Base-by-base conservation (phyloP, 92 coral and sea anemone species). In the Epizoanthus fatuus region DNA sequence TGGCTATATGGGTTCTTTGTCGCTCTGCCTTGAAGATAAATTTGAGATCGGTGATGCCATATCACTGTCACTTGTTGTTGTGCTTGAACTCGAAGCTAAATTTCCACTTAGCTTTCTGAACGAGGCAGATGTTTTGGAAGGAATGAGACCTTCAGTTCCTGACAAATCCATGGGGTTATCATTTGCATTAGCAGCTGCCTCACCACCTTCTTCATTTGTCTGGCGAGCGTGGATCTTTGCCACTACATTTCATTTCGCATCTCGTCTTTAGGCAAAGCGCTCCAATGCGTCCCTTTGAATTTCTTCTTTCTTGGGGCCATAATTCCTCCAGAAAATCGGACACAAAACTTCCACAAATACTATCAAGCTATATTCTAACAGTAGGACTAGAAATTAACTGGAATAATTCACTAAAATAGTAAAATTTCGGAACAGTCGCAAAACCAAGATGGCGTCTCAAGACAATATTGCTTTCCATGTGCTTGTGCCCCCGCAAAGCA, bases 371-470 rank as follows among this genome's bases (percentile, higher is more conserved):
- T 60, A 60, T 60, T 60, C 25, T 60, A 16, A 17, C 25, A 16
- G 25, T 60, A 25, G 29, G 65, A 60, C 35, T 60, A 60, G 3
- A 60, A 60, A 15, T 17, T 17, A 7, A 16, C 29, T 15, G 65
- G 10, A 60, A 15, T 17, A 0, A 7, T 17, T 8, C 29, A 25
- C 52, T 47, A 15, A 60, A 60, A 60, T 60, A 60, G 65, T 60
- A 10, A 60, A 60, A 60, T 17, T 60, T 60, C 29, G 11, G 7
- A 60, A 60, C 65, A 17, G 7, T 19, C 7, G 65, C 65, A 60
- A 59, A 60, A 16, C 37, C 65, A 60, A 60, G 22, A 60, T 17
- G 65, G 65, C 65, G 65, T 60, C 29, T 60, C 25, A 59, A 59
- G 65, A 59, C 65, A 59, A 59, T n/a, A 59, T 59, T 15, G 20